Evolutionary conservation across 1,140 invertebrate genomes (phyloP).

Genomic region (Sinonovacula constricta): DNA sequence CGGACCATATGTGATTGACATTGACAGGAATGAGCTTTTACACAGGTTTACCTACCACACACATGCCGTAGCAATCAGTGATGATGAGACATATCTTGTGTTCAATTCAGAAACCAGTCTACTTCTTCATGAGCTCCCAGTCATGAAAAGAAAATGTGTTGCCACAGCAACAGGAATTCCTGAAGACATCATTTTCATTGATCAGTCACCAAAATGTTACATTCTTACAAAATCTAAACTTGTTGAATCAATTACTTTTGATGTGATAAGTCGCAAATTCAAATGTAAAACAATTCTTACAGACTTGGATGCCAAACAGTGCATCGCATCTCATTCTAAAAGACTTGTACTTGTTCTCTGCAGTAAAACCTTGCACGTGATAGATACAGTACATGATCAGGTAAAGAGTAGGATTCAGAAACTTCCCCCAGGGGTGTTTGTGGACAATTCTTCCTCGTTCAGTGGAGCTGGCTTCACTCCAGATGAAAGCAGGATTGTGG

Average conservation of each 20-base stretch:
- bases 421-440: slow-evolving; percentile 63
- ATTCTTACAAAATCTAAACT: slow-evolving; percentile 65
- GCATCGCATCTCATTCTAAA: slow-evolving; percentile 62
- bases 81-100: slow-evolving; percentile 93
- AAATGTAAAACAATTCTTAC: slow-evolving; percentile 56
- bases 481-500: slow-evolving; percentile 67
- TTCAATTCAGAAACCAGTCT: slow-evolving; percentile 89
- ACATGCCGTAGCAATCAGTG: slow-evolving; percentile 92
- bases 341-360: slow-evolving; percentile 62
- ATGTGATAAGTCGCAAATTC: slow-evolving; percentile 59
- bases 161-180: slow-evolving; percentile 63
- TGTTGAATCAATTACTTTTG: slow-evolving; percentile 61
- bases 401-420: slow-evolving; percentile 56
- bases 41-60: slow-evolving; percentile 82
- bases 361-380: slow-evolving; percentile 59
- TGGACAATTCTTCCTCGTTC: slow-evolving; percentile 65
- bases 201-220: slow-evolving; percentile 60
- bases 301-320: slow-evolving; percentile 67
- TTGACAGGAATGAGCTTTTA: slow-evolving; percentile 79
- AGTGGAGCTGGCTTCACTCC: slow-evolving; percentile 67
- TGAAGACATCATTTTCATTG: slow-evolving; percentile 63
- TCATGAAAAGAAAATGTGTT: slow-evolving; percentile 68
- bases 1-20: slow-evolving; percentile 84
- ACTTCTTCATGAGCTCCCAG: slow-evolving; percentile 84
- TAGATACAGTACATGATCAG: slow-evolving; percentile 56